Percentiles rank a stretch among this genome's conserved stretches.
phyloP scores from a whole-genome alignment of 2,113 vertebrate genomes.

The Steatornis caripensis region DNA sequence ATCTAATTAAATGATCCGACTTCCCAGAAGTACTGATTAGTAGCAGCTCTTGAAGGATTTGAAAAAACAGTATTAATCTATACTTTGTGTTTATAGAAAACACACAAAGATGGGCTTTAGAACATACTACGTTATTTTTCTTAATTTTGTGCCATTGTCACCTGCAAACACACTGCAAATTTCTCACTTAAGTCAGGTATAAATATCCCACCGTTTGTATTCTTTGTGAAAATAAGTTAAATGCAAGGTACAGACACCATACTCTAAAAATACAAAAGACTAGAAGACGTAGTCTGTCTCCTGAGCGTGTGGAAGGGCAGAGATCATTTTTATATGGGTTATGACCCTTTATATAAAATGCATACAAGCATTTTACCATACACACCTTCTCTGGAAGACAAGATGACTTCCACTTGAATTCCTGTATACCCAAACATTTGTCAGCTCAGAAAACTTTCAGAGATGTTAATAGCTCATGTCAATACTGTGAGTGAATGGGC shows the following conservation, averaged over 20 bases:
- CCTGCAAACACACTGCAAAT: not conserved
- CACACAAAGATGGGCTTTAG: not conserved
- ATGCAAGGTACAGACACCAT: not conserved
- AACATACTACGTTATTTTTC: not conserved
- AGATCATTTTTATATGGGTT: not conserved
- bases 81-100: not conserved
- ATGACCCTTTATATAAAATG: not conserved
- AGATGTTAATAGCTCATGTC: conserved; percentile 75
- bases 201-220: not conserved
- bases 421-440: conserved; percentile 24
- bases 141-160: not conserved
- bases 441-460: conserved; percentile 70
- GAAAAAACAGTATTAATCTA: not conserved
- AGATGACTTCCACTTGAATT: conserved; percentile 66
- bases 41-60: not conserved
- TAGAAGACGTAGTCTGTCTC: not conserved
- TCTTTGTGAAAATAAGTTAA: not conserved
- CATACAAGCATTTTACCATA: not conserved
- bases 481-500: conserved; percentile 71
- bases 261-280: not conserved
- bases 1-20: not conserved
- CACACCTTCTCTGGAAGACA: not conserved
- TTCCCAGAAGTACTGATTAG: not conserved
- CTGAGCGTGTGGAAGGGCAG: not conserved
- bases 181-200: not conserved